Conservation (phyloP, 2,113 vertebrate species). For the Podiceps cristatus region DNA sequence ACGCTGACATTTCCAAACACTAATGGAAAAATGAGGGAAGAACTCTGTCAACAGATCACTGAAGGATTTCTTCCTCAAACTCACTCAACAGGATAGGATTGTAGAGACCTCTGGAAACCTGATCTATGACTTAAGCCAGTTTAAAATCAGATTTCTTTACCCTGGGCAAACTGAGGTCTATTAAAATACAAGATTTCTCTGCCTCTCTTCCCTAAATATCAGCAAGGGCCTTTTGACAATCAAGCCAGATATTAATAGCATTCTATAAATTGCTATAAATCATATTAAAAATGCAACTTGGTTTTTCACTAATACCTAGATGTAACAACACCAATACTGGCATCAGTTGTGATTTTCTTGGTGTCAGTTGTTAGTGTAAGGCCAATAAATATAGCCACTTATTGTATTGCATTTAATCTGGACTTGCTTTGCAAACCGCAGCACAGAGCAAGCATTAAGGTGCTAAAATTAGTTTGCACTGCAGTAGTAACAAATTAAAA, state of each 20-base stretch:
- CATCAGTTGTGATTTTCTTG: conserved; percentile 11
- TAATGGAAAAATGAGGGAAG: not conserved
- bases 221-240: not conserved
- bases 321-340: not conserved
- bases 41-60: not conserved
- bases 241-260: not conserved
- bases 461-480: conserved; percentile 47
- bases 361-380: not conserved
- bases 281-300: not conserved
- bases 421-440: not conserved
- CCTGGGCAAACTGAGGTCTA: not conserved
- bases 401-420: not conserved
- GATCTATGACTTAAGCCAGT: not conserved
- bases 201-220: not conserved
- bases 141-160: not conserved
- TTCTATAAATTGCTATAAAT: not conserved
- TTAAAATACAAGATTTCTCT: not conserved
- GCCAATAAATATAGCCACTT: not conserved
- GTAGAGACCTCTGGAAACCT: not conserved
- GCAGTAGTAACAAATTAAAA: conserved; percentile 39
- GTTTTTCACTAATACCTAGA: not conserved
- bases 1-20: not conserved
- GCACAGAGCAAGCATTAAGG: not conserved
- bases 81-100: not conserved
- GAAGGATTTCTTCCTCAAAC: not conserved